Base-by-base conservation (phyloP, 2,113 vertebrate genomes). In the Sitta europaea region DNA sequence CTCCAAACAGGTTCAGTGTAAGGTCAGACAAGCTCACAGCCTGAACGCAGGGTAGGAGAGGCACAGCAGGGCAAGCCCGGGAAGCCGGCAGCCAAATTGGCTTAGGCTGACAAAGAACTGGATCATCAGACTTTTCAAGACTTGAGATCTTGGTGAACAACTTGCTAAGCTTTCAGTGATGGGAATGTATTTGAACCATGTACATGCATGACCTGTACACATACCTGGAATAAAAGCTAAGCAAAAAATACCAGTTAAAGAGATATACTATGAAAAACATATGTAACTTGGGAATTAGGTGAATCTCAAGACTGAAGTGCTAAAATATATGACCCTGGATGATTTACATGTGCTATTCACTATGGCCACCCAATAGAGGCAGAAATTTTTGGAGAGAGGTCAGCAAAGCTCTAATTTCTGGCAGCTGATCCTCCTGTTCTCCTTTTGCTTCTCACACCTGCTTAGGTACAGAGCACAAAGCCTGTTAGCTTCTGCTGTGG, bases 21-120 rank as follows among this genome's bases (percentile, higher is more conserved):
- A 96, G 96, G 96, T 96, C 96, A 96, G 75, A 86, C 67, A 54
- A 88, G 79, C 88, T 92, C 55, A 62, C 11, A 71, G 94, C 59
- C 63, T 73, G 88, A 88, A 73, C 3, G 11, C 58, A 47, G 75
- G 63, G 67, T 82, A 66, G 24, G 75, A 53, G 54, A 90, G 55
- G 86, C 88, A 73, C 45, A 91, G 70, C 82, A 83, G 71, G 79
- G 90, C 90, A 93, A 90, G 83, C 71, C 70, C 0, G 0, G 38
- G 67, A 85, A 93, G 71, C 42, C 8, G 0, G 50, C 86, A 83
- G 88, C 62, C 83, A 83, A 82, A 92, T 25, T 82, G 67, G 90
- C 86, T 88, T 66, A 90, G 75, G 63, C 35, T 58, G 58, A 63
- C 83, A 47, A 58, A 86, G 82, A 92, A 86, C 75, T 73, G 82